Percentiles rank a stretch among this genome's conserved stretches.
Conservation (phyloP, 2,888 invertebrate species). For the Drosophila lutescens region DNA sequence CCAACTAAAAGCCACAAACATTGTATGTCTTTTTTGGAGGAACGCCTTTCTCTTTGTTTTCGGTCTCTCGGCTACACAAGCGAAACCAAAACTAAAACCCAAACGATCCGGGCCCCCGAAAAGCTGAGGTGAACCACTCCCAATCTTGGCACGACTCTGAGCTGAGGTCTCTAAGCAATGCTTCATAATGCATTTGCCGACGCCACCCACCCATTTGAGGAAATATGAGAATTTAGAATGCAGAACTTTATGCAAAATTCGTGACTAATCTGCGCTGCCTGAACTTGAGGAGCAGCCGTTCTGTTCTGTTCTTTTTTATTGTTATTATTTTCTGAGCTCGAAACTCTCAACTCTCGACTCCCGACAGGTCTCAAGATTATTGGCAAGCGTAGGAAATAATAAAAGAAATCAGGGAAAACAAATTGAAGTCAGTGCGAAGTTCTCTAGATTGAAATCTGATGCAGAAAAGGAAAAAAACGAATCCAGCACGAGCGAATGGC, state of each 20-base stretch:
- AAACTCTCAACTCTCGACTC: neutral
- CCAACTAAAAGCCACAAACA: slow-evolving; percentile 34
- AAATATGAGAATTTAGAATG: slow-evolving; percentile 57
- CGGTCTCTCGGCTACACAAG: slow-evolving; percentile 7
- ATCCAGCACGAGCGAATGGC: slow-evolving; percentile 6
- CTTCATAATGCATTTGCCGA: slow-evolving; percentile 16
- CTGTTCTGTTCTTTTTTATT: slow-evolving; percentile 2
- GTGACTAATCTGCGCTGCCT: slow-evolving; percentile 69
- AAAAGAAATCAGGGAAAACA: slow-evolving; percentile 42
- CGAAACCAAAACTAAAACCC: neutral
- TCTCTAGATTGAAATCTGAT: slow-evolving; percentile 38
- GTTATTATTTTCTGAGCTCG: slow-evolving; percentile 9
- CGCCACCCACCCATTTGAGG: slow-evolving; percentile 36
- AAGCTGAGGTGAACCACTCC: slow-evolving; percentile 63
- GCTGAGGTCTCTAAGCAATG: slow-evolving; percentile 37
- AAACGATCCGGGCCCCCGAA: slow-evolving; percentile 9
- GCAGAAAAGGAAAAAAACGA: slow-evolving; percentile 10
- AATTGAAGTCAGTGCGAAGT: slow-evolving; percentile 32
- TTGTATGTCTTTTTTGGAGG: slow-evolving; percentile 43
- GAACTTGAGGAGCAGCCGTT: slow-evolving; percentile 21
- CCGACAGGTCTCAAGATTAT: slow-evolving; percentile 33
- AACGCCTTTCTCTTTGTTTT: slow-evolving; percentile 75
- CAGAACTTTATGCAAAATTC: slow-evolving; percentile 70
- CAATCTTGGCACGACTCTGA: slow-evolving; percentile 77
- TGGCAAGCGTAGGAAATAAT: slow-evolving; percentile 38